Evolutionary conservation across 2,888 invertebrate species (phyloP).

Genomic region (Dolichopus griseipennis): DNA sequence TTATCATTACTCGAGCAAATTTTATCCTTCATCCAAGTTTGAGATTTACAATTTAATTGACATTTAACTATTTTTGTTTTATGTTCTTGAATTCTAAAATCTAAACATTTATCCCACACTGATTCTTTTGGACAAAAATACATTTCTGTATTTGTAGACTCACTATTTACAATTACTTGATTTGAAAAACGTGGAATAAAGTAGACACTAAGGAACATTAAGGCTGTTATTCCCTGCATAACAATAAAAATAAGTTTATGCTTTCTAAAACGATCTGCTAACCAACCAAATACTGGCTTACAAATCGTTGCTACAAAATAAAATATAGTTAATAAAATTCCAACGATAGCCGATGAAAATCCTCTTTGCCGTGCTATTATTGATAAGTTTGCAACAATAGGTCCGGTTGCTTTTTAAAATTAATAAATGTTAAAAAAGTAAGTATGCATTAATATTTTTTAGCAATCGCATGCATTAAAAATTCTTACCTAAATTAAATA

Average conservation of each 20-base stretch:
- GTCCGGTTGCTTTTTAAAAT: not conserved
- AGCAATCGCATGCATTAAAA: too few species aligned
- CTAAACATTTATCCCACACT: slow-evolving; percentile 33
- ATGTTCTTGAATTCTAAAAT: slow-evolving; percentile 24
- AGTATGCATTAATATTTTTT: too few species aligned
- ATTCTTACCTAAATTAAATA: too few species aligned
- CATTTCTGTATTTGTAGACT: slow-evolving; percentile 45
- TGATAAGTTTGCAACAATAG: not conserved
- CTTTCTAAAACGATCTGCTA: slow-evolving; percentile 62
- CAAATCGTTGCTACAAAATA: slow-evolving; percentile 66
- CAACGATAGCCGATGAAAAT: slow-evolving; percentile 61
- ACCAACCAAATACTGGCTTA: slow-evolving; percentile 62
- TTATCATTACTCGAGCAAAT: slow-evolving; percentile 35
- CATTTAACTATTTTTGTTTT: slow-evolving; percentile 23
- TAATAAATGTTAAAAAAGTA: too few species aligned
- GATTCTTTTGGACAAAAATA: slow-evolving; percentile 45
- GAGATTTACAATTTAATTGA: slow-evolving; percentile 49
- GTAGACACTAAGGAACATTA: slow-evolving; percentile 56
- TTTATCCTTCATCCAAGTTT: slow-evolving; percentile 46
- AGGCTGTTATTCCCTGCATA: slow-evolving; percentile 57
- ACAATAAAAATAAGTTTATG: slow-evolving; percentile 57
- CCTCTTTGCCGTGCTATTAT: slow-evolving; percentile 50
- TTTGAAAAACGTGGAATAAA: slow-evolving; percentile 54
- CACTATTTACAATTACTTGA: slow-evolving; percentile 51
- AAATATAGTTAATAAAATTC: slow-evolving; percentile 60